phyloP scores from a whole-genome alignment of 2,113 vertebrate species.

The Caranx ignobilis region DNA sequence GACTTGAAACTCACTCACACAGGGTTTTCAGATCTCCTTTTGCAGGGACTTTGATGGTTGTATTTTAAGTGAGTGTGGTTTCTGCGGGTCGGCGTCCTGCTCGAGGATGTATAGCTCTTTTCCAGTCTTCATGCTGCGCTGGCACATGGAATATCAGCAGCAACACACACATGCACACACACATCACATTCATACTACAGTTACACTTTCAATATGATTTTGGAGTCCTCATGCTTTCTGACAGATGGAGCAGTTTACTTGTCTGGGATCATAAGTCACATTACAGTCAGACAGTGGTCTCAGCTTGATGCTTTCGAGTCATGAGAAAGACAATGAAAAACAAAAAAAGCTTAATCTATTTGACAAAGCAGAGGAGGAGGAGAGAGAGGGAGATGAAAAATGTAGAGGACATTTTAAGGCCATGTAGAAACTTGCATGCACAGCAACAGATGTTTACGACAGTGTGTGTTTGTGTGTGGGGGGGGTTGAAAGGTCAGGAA shows the following conservation, averaged over 20 bases:
- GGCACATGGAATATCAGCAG: neutral
- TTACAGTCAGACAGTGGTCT: neutral
- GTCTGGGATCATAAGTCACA: neutral
- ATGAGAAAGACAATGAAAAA: neutral
- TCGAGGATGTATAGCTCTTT: neutral
- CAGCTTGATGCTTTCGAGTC: neutral
- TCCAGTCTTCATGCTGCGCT: no score
- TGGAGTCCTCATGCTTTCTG: neutral
- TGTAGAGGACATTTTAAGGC: constrained; percentile 16
- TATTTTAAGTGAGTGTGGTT: neutral
- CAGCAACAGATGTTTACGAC: neutral
- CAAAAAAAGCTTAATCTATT: neutral
- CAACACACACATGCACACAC: neutral
- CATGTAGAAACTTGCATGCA: neutral
- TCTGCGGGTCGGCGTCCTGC: neutral
- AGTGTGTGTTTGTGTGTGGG: no score
- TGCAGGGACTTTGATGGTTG: neutral
- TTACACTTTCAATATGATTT: neutral
- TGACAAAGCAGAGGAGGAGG: neutral
- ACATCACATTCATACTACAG: neutral
- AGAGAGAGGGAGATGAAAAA: neutral
- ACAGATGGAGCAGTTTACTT: neutral
- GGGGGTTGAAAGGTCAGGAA: neutral
- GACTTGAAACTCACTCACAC: neutral
- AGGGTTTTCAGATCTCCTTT: constrained; percentile 18